Conservation (phyloP, 2,797 vertebrate species). For the Eulemur coronatus region DNA sequence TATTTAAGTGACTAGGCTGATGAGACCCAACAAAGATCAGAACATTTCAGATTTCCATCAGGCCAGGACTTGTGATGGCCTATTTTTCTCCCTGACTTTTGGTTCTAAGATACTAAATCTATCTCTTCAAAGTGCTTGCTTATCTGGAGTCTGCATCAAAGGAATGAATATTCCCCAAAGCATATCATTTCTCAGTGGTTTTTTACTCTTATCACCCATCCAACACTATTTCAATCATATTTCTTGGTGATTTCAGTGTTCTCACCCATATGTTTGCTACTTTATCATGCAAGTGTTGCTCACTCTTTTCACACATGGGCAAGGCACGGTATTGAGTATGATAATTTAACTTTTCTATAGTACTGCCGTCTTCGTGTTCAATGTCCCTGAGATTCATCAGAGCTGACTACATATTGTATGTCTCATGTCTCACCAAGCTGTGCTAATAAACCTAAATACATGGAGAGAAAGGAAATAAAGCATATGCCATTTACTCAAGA, state of each 20-base stretch:
- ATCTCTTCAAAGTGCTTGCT: neutral
- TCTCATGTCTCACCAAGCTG: neutral
- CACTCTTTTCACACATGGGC: neutral
- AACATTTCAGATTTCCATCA: constrained; percentile 12
- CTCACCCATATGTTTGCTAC: neutral
- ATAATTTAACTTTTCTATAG: neutral
- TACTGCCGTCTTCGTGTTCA: neutral
- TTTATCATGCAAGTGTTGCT: neutral
- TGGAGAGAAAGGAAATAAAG: neutral
- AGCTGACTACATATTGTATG: neutral
- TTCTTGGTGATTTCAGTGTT: neutral
- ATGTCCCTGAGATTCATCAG: neutral
- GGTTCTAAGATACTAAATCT: neutral
- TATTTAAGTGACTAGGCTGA: neutral
- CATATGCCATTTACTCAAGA: neutral
- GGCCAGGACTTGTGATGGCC: neutral
- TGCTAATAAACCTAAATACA: neutral
- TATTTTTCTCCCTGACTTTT: neutral
- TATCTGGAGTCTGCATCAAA: neutral
- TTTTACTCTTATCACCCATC: neutral
- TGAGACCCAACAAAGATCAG: neutral
- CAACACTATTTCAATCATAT: neutral
- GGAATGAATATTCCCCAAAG: neutral
- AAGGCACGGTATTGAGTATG: neutral
- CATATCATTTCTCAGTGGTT: neutral